Evolutionary conservation across 2,797 vertebrate genomes (phyloP).

Genomic region (Rhinophrynus dorsalis): DNA sequence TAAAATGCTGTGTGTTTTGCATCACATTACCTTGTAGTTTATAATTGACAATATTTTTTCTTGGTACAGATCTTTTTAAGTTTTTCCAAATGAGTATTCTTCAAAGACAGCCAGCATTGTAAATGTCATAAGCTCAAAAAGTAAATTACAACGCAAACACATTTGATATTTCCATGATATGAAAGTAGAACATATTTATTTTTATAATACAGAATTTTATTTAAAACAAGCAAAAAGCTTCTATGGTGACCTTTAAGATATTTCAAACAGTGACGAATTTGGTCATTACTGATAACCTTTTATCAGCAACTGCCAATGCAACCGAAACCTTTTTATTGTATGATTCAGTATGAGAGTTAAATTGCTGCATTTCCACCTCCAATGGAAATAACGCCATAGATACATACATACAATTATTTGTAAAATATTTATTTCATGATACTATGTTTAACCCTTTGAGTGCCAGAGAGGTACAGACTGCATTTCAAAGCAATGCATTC

Average conservation of each 20-base stretch:
- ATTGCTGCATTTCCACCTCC: background rate
- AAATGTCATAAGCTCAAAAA: conserved; percentile 77
- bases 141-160: conserved; percentile 79
- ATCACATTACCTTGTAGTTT: conserved; percentile 34
- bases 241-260: conserved; percentile 83
- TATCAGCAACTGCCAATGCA: conserved; percentile 61
- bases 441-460: too few relatives aligned
- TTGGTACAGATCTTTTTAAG: conserved; percentile 52
- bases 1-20: conserved; percentile 8
- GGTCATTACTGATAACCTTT: conserved; percentile 87
- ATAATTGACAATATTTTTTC: conserved; percentile 53
- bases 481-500: too few relatives aligned
- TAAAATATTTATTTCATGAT: too few relatives aligned
- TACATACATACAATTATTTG: background rate
- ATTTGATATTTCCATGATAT: conserved; percentile 81
- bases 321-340: conserved; percentile 58
- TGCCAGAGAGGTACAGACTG: too few relatives aligned
- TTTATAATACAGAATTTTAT: conserved; percentile 81
- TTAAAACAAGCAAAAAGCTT: conserved; percentile 76
- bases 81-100: conserved; percentile 70
- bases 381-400: background rate
- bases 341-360: conserved; percentile 47
- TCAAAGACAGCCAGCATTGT: conserved; percentile 72
- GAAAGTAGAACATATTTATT: conserved; percentile 74
- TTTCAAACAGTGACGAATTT: conserved; percentile 81